Conservation (phyloP, 1,140 invertebrate species). For the Eueides isabella region DNA sequence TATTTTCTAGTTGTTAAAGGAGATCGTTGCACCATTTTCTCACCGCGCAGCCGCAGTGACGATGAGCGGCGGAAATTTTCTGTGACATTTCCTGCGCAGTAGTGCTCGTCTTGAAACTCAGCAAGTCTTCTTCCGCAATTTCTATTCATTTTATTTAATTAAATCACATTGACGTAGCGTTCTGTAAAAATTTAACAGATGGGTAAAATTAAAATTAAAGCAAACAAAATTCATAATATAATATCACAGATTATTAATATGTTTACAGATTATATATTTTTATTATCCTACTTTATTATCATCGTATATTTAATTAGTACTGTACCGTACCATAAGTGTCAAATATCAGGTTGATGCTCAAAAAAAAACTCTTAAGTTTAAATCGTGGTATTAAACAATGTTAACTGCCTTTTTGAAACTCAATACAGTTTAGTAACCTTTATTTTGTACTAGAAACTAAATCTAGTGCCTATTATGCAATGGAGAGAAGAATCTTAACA, state of each 20-base stretch:
- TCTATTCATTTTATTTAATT: conserved; percentile 74
- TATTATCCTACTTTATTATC: neutral
- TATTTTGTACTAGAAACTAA: too few relatives aligned
- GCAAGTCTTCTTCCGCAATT: conserved; percentile 69
- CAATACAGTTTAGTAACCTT: too few relatives aligned
- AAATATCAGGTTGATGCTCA: too few relatives aligned
- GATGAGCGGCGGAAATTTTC: conserved; percentile 76
- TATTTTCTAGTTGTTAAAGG: conserved; percentile 75
- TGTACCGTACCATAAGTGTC: too few relatives aligned
- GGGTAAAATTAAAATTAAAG: conserved; percentile 36
- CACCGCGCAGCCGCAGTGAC: conserved; percentile 81
- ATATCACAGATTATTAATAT: conserved; percentile 29
- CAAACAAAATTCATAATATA: conserved; percentile 33
- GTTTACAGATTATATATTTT: conserved; percentile 2
- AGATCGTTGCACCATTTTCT: conserved; percentile 80
- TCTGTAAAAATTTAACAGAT: conserved; percentile 66
- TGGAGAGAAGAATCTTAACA: too few relatives aligned
- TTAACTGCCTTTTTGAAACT: too few relatives aligned
- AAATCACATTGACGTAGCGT: conserved; percentile 67
- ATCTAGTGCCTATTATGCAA: too few relatives aligned
- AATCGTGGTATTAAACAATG: too few relatives aligned
- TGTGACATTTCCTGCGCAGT: conserved; percentile 74
- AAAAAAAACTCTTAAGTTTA: too few relatives aligned
- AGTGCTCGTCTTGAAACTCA: conserved; percentile 75
- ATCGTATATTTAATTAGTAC: too few relatives aligned